Percentiles rank a stretch among this genome's conserved stretches.
Evolutionary conservation across 2,797 vertebrate species (phyloP).

Genomic region (Rhabdomys pumilio): DNA sequence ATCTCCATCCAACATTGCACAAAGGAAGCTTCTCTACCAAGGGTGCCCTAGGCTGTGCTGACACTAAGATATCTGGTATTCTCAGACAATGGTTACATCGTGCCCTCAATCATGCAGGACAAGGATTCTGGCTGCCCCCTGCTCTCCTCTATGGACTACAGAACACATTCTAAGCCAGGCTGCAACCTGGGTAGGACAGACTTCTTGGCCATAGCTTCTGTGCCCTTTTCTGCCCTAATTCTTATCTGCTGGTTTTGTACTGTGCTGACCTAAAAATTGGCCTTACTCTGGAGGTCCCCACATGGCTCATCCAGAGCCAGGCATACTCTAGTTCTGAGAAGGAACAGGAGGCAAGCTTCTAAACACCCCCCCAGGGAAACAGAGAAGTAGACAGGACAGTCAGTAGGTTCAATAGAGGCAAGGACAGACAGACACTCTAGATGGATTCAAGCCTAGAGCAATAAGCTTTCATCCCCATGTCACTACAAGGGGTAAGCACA

Average conservation of each 20-base stretch:
- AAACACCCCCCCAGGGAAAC: background rate
- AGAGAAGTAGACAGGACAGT: background rate
- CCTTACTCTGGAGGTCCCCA: background rate
- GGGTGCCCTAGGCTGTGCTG: background rate
- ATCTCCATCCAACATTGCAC: background rate
- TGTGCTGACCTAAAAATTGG: background rate
- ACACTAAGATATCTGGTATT: background rate
- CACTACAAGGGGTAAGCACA: background rate
- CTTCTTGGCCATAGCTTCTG: background rate
- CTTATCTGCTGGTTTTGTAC: background rate
- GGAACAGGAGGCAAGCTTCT: background rate
- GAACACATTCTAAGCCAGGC: background rate
- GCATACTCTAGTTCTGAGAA: background rate
- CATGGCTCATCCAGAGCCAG: background rate
- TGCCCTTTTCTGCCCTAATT: background rate
- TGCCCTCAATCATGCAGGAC: background rate
- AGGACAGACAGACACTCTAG: background rate
- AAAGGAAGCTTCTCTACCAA: background rate
- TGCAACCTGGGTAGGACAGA: background rate
- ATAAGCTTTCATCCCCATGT: background rate
- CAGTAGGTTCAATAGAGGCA: background rate
- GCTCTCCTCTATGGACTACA: background rate
- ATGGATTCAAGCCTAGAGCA: constrained; percentile 58
- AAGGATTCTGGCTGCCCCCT: background rate
- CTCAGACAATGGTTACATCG: background rate